phyloP scores from a whole-genome alignment of 2,888 invertebrate species.

The Drosophila rubida region DNA sequence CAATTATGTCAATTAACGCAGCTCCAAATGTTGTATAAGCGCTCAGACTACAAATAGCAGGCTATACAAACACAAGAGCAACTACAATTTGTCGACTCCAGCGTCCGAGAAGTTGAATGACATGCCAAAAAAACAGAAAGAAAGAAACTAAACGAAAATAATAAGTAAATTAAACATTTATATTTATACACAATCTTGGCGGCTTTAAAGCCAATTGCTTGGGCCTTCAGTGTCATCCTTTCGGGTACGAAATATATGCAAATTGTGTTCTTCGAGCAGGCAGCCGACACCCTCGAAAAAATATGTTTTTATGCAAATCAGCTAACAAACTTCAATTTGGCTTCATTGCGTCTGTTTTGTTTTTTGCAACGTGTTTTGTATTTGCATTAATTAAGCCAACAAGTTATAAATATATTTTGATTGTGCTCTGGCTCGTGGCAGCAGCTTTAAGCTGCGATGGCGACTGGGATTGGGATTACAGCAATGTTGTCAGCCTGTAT shows the following conservation, averaged over 20 bases:
- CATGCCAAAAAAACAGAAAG: conserved; percentile 34
- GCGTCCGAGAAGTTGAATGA: conserved; percentile 63
- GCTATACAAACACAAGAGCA: conserved; percentile 25
- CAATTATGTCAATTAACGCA: conserved; percentile 57
- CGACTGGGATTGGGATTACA: conserved; percentile 5
- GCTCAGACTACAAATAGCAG: conserved; percentile 27
- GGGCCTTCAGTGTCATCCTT: conserved; percentile 36
- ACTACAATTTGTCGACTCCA: conserved; percentile 39
- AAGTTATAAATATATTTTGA: conserved; percentile 67
- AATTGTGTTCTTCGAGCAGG: conserved; percentile 12
- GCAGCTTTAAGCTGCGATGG: conserved; percentile 27
- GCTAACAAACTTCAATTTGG: conserved; percentile 26
- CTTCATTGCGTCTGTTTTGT: conserved; percentile 14
- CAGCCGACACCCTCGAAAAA: conserved; percentile 8
- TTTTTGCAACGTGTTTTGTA: conserved; percentile 21
- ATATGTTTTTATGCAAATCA: conserved; percentile 48
- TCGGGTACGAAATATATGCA: conserved; percentile 16
- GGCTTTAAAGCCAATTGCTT: conserved; percentile 9
- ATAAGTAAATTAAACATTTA: conserved; percentile 28
- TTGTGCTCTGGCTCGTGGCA: conserved; percentile 53
- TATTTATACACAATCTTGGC: conserved; percentile 4
- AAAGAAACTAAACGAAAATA: no score
- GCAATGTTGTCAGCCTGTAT: conserved; percentile 42
- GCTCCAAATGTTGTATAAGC: conserved; percentile 49
- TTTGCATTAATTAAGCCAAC: conserved; percentile 76